These are phyloP conservation scores for Smithornis capensis DNA, from an alignment of 2,113 vertebrate genomes.

Conservation along the genomic window DNA sequence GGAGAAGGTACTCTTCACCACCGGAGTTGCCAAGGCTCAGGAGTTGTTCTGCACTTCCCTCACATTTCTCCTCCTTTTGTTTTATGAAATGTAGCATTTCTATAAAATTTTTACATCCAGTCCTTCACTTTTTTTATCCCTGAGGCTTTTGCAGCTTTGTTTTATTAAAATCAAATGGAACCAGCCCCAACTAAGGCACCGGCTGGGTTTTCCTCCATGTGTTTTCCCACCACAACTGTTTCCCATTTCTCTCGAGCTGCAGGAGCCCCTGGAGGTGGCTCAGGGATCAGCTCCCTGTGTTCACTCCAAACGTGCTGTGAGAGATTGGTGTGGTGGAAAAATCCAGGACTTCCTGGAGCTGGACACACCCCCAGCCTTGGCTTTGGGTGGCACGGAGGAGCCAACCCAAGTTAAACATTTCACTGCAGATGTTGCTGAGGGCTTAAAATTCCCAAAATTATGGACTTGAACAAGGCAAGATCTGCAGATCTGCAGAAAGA, in stretches of 20 bases:
- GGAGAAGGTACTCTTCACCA: accelerated
- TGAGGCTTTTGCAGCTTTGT: neutral
- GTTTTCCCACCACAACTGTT: slow-evolving; percentile 21
- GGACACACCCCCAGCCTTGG: slow-evolving; percentile 21
- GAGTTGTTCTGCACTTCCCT: neutral
- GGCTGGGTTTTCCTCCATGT: neutral
- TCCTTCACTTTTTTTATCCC: neutral
- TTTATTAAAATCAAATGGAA: slow-evolving; percentile 34
- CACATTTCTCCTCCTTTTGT: neutral
- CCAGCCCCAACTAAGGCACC: neutral
- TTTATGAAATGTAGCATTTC: neutral
- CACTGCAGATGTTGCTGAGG: slow-evolving; percentile 52
- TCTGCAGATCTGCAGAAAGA: slow-evolving; percentile 10
- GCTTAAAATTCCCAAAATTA: slow-evolving; percentile 35
- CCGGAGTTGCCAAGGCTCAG: accelerated
- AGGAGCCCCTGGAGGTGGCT: neutral
- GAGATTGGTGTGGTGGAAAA: slow-evolving; percentile 25
- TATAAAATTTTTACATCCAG: neutral
- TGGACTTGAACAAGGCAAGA: neutral
- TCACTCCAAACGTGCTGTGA: neutral
- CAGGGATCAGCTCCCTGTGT: neutral
- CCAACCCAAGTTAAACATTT: slow-evolving; percentile 52
- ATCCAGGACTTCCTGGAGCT: slow-evolving; percentile 23
- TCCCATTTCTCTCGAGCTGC: neutral
- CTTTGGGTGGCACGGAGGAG: neutral